phyloP scores from a whole-genome alignment of 1,140 invertebrate species.

The Drosophila ercepeae region DNA sequence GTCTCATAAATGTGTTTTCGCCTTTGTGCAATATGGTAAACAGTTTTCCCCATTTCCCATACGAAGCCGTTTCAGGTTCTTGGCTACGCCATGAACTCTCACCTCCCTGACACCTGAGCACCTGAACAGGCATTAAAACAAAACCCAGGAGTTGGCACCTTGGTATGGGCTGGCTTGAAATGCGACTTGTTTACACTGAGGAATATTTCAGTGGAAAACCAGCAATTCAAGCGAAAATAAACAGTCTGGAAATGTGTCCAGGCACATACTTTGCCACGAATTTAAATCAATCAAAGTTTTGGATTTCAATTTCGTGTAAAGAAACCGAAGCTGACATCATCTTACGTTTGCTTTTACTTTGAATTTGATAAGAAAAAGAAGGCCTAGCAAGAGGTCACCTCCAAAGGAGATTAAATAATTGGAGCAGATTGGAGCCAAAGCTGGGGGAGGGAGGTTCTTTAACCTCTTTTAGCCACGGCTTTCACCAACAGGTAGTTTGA shows the following conservation, averaged over 20 bases:
- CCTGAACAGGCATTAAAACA: conserved; percentile 15
- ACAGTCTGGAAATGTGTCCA: background rate
- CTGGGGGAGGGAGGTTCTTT: conserved; percentile 2
- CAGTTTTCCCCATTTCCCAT: conserved; percentile 35
- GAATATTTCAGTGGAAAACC: background rate
- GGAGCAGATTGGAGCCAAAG: conserved; percentile 9
- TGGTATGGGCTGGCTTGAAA: conserved; percentile 3
- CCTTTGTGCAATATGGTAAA: conserved; percentile 33
- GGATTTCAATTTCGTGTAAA: background rate
- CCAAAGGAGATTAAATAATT: conserved; percentile 17
- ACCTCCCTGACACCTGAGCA: conserved; percentile 35
- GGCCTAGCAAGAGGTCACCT: conserved; percentile 14
- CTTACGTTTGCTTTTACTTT: background rate
- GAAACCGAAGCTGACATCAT: conserved; percentile 35
- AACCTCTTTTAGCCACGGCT: conserved; percentile 5
- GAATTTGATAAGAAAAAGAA: conserved; percentile 24
- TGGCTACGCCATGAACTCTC: conserved; percentile 45
- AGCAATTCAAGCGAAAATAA: background rate
- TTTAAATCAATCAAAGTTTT: background rate
- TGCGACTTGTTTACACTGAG: conserved; percentile 8
- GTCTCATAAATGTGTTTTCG: conserved; percentile 22
- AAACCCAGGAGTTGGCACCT: conserved; percentile 20
- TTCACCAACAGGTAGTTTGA: conserved; percentile 16
- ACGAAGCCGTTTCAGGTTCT: conserved; percentile 34
- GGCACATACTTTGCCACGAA: background rate